A percentile compares a stretch with the other conserved stretches of the same genome.
These are phyloP conservation scores for Tolmerus cingulatus DNA, from an alignment of 2,888 invertebrate genomes.

Conservation along the genomic window DNA sequence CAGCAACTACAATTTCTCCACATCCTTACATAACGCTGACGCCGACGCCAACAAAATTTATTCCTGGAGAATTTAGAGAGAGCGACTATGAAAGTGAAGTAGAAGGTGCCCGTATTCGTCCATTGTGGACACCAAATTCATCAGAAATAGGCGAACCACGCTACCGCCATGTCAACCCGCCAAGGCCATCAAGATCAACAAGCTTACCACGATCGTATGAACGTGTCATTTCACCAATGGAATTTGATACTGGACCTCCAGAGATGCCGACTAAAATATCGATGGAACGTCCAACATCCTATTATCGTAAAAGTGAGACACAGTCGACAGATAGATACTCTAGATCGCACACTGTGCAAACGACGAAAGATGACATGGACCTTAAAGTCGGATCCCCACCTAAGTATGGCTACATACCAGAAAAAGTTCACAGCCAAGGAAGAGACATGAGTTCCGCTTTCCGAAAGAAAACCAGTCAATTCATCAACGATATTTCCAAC, in stretches of 20 bases:
- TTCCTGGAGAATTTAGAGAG: constrained; percentile 71
- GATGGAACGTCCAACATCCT: constrained; percentile 54
- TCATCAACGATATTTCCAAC: constrained; percentile 71
- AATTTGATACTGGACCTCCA: constrained; percentile 68
- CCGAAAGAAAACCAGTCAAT: constrained; percentile 74
- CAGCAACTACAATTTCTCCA: constrained; percentile 58
- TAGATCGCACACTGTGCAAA: constrained; percentile 47
- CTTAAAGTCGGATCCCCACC: constrained; percentile 69
- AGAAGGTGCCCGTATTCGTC: constrained; percentile 68
- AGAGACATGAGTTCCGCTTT: constrained; percentile 73
- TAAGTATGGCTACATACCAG: constrained; percentile 67
- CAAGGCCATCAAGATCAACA: constrained; percentile 64
- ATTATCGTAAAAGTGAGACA: constrained; percentile 7
- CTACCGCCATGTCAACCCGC: constrained; percentile 71
- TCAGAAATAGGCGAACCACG: constrained; percentile 68
- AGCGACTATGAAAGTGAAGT: constrained; percentile 77
- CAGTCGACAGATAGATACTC: neutral
- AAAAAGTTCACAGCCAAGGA: constrained; percentile 66
- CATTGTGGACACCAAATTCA: constrained; percentile 72
- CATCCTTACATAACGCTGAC: constrained; percentile 64
- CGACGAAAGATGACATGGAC: constrained; percentile 58
- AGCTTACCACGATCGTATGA: constrained; percentile 66
- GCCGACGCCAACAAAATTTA: constrained; percentile 71
- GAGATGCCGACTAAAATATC: constrained; percentile 62
- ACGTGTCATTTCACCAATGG: constrained; percentile 69